phyloP scores from a whole-genome alignment of 2,888 invertebrate species.

The Tetranychus piercei region DNA sequence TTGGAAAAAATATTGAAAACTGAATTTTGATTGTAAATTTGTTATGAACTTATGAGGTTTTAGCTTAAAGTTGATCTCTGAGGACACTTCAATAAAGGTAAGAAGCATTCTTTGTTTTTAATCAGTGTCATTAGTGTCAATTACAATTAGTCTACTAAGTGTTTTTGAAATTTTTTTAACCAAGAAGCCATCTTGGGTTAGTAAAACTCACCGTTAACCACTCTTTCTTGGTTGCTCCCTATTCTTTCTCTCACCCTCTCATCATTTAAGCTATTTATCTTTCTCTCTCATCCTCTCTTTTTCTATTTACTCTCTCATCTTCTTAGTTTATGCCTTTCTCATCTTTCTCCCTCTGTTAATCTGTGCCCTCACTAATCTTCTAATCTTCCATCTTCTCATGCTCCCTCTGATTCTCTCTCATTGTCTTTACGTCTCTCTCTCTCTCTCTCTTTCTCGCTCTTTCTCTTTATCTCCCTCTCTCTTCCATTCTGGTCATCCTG shows the following conservation, averaged over 20 bases:
- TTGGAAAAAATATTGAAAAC: background rate
- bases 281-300: background rate
- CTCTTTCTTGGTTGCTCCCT: background rate
- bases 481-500: background rate
- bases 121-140: too few relatives aligned
- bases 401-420: background rate
- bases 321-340: background rate
- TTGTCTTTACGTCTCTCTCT: slow-evolving; percentile 5
- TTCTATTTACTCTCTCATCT: background rate
- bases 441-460: slow-evolving; percentile 7
- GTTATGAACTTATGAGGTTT: background rate
- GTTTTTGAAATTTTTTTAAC: background rate
- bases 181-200: background rate
- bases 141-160: background rate
- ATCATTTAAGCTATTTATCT: background rate
- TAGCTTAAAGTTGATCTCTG: background rate
- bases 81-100: background rate
- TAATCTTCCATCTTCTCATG: background rate
- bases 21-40: background rate
- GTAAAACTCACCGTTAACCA: background rate
- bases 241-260: background rate
- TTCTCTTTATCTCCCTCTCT: slow-evolving; percentile 7
- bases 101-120: background rate
- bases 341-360: background rate
- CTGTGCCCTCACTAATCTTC: background rate